These are phyloP conservation scores for Sinocyclocheilus grahami DNA, from an alignment of 2,113 vertebrate genomes.

Conservation along the genomic window DNA sequence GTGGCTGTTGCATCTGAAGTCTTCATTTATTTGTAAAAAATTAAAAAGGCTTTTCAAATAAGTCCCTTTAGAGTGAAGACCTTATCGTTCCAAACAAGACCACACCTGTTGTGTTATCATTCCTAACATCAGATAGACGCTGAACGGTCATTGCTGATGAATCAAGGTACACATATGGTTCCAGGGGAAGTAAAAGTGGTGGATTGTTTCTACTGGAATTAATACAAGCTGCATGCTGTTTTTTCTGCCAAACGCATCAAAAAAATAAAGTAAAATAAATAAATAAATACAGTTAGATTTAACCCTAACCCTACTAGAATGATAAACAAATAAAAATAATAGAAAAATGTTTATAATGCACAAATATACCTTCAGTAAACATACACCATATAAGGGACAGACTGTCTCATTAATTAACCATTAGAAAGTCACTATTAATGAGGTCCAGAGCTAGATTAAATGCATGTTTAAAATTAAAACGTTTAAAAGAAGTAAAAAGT, in stretches of 20 bases:
- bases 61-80: neutral
- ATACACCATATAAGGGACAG: neutral
- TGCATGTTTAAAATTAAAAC: too few relatives aligned
- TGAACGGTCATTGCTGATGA: neutral
- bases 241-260: neutral
- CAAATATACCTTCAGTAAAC: neutral
- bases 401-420: neutral
- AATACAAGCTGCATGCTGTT: neutral
- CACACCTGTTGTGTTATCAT: constrained; percentile 15
- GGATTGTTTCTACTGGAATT: neutral
- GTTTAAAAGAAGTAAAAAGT: too few relatives aligned
- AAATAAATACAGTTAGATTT: too few relatives aligned
- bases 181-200: neutral
- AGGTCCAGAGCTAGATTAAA: too few relatives aligned
- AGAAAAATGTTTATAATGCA: neutral
- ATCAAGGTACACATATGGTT: neutral
- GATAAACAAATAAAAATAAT: too few relatives aligned
- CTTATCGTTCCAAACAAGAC: constrained; percentile 22
- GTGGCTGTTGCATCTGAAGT: too few relatives aligned
- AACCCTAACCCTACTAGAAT: too few relatives aligned
- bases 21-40: neutral
- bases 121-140: neutral
- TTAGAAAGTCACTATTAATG: too few relatives aligned
- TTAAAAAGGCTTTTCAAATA: neutral
- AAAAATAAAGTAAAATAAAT: too few relatives aligned